Base-by-base conservation (phyloP, 2,888 invertebrate genomes). In the Cheilosia vernalis region DNA sequence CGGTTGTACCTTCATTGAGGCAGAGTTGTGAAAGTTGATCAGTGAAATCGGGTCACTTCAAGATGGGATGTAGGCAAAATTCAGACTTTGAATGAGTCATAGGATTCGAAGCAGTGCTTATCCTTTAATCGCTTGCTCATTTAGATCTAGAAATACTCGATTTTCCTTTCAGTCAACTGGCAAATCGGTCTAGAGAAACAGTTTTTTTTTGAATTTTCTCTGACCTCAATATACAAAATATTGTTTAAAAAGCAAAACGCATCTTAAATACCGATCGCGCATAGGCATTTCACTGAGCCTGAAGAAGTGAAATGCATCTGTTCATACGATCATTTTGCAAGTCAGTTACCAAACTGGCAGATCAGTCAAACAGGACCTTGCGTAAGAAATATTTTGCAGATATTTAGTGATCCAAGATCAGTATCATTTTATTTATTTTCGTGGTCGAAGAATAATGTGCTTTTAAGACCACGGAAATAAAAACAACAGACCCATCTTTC, bases 21-120 rank as follows among this genome's bases (percentile, higher is more conserved):
- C 6, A 44, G 44, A 17, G 55, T 56, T 74, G 55, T 63, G 64
- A 74, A 64, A 74, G 73, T 63, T 37, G 2, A 1, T 49, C 13
- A 9, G 4, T 30, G 30, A 53, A 73, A 42, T 21, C 55, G 15
- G 61, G 73, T 73, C 61, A 73, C 51, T 51, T 37, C n/a, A 15
- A 49, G 24, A 27, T 42, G 4, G 27, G 51, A 17, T 17, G 33
- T n/a, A 61, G 42, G 30, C 24, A 24, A 5, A 51, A 24, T 5
- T 6, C 9, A n/a, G 1, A 7, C 2, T 17, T 47, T 3, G 2
- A 19, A 24, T 27, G 24, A 51, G 1, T 51, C 51, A 51, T 4
- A 24, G 1, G 5, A 17, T 47, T 17, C 4, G 51, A 24, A 24
- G 24, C 27, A 7, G 47, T 47, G 47, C 17, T 19, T 19, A 37